A percentile compares a stretch with the other conserved stretches of the same genome.
phyloP scores from a whole-genome alignment of 2,888 invertebrate genomes.

The Sialis lutaria region DNA sequence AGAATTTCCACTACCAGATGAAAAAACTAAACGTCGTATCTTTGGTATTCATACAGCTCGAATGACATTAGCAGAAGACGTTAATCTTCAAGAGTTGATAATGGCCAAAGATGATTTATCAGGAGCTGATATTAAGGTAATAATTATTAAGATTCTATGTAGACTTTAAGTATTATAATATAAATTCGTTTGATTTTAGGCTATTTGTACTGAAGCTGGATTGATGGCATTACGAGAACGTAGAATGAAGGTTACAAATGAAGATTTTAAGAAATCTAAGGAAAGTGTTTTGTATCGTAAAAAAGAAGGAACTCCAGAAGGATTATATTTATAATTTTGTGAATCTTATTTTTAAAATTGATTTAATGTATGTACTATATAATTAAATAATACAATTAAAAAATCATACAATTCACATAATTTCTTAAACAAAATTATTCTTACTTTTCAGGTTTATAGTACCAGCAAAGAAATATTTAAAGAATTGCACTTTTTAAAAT shows the following conservation, averaged over 20 bases:
- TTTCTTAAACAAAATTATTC: too few relatives aligned
- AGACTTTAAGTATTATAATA: too few relatives aligned
- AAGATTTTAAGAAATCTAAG: constrained; percentile 98
- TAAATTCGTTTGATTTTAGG: constrained; percentile 35
- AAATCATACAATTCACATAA: too few relatives aligned
- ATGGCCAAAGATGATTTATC: constrained; percentile 99
- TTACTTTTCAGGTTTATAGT: too few relatives aligned
- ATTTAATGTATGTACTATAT: neutral
- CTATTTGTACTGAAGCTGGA: constrained; percentile 99
- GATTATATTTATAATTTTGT: constrained; percentile 72
- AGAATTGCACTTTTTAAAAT: too few relatives aligned
- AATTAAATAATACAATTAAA: too few relatives aligned
- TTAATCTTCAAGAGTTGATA: constrained; percentile 90
- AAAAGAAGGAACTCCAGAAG: constrained; percentile 99
- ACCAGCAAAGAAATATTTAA: too few relatives aligned
- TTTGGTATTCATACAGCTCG: constrained; percentile 97
- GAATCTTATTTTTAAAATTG: constrained; percentile 5
- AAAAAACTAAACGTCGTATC: constrained; percentile 92
- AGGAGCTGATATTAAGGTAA: constrained; percentile 85
- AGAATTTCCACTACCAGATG: constrained; percentile 97
- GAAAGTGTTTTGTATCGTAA: constrained; percentile 98
- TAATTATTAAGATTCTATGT: neutral
- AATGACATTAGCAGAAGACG: constrained; percentile 95
- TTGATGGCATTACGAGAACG: constrained; percentile 93
- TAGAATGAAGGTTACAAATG: constrained; percentile 98